Evolutionary conservation across 2,113 vertebrate genomes (phyloP).

Genomic region (Peromyscus californicus): DNA sequence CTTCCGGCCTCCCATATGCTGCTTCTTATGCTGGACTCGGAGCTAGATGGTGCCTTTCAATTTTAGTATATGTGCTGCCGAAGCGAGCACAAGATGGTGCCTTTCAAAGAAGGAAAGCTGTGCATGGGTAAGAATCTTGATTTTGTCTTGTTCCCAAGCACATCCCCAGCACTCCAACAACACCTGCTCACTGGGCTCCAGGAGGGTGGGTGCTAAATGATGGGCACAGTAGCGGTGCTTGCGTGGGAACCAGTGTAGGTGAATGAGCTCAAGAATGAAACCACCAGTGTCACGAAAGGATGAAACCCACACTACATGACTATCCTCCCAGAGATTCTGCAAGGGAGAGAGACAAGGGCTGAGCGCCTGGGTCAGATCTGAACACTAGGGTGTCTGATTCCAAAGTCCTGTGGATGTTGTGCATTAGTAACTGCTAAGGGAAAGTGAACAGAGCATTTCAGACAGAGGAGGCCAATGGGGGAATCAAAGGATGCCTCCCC

Average conservation of each 20-base stretch:
- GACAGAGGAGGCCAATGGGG: accelerated
- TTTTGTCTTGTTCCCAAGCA: accelerated
- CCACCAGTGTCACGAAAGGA: neutral
- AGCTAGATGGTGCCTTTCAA: accelerated
- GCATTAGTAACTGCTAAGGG: accelerated
- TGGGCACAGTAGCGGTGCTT: neutral
- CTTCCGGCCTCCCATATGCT: accelerated
- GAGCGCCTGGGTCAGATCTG: accelerated
- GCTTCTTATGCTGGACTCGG: too few species aligned
- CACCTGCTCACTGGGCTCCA: accelerated
- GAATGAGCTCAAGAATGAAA: neutral
- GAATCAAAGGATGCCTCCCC: accelerated
- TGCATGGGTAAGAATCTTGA: accelerated
- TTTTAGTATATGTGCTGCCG: too few species aligned
- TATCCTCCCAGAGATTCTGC: accelerated
- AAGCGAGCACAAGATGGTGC: too few species aligned
- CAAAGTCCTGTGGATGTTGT: accelerated
- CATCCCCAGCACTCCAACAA: accelerated
- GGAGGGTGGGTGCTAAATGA: neutral
- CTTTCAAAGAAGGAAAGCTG: accelerated
- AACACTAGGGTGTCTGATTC: neutral
- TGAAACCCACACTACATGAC: accelerated
- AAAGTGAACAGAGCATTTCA: neutral
- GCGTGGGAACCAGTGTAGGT: neutral
- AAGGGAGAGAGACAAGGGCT: neutral